These are phyloP conservation scores for Drepana falcataria DNA, from an alignment of 2,888 invertebrate genomes.

Conservation along the genomic window DNA sequence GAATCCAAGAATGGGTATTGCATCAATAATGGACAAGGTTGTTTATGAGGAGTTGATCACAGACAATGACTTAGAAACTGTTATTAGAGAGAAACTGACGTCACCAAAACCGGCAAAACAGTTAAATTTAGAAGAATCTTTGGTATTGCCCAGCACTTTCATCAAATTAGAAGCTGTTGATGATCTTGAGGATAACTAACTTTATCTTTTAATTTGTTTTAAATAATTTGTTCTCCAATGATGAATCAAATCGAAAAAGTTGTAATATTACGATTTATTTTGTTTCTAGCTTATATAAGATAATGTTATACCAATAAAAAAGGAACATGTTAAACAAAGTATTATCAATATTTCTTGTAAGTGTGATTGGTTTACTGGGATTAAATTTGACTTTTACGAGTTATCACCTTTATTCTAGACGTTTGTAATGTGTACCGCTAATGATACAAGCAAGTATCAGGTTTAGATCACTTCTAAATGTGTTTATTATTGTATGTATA, in stretches of 20 bases:
- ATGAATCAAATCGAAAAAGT: not conserved
- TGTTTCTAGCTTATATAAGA: no score
- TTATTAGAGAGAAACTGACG: slow-evolving; percentile 25
- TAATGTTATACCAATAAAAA: no score
- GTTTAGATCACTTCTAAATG: no score
- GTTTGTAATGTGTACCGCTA: no score
- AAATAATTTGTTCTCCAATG: not conserved
- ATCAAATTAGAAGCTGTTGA: slow-evolving; percentile 29
- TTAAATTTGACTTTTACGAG: no score
- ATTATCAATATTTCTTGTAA: no score
- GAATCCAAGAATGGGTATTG: slow-evolving; percentile 37
- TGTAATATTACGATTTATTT: no score
- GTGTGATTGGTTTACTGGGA: no score
- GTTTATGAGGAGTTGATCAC: slow-evolving; percentile 34
- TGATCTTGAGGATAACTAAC: slow-evolving; percentile 9
- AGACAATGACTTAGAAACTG: slow-evolving; percentile 33
- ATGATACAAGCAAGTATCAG: no score
- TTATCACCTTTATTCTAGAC: no score
- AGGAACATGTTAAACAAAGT: no score
- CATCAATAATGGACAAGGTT: slow-evolving; percentile 25
- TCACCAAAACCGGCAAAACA: slow-evolving; percentile 22
- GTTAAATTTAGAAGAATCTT: slow-evolving; percentile 34
- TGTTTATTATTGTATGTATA: no score
- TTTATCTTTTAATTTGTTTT: not conserved
- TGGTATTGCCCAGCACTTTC: slow-evolving; percentile 36